phyloP scores from a whole-genome alignment of 2,888 invertebrate species.

The Hetaerina titia region DNA sequence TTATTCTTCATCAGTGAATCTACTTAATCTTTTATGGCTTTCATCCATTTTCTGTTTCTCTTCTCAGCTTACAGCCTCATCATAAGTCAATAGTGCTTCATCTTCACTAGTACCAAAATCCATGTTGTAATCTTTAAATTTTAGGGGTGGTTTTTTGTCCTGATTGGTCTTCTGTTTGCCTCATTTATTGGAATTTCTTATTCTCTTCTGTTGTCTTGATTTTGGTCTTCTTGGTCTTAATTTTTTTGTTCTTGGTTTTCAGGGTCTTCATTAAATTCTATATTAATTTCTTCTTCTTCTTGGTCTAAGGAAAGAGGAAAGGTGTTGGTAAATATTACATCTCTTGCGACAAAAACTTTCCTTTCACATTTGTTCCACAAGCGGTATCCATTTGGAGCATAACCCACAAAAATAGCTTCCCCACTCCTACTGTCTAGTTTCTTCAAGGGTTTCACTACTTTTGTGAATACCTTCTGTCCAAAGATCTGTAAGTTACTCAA shows the following conservation, averaged over 20 bases:
- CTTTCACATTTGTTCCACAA: constrained; percentile 72
- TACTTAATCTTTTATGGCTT: constrained; percentile 69
- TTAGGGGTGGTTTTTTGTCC: neutral
- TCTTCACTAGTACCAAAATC: too few relatives aligned
- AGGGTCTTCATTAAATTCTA: neutral
- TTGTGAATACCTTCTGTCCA: neutral
- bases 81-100: constrained; percentile 60
- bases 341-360: constrained; percentile 71
- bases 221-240: constrained; percentile 72
- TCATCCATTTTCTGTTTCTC: too few relatives aligned
- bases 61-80: too few relatives aligned
- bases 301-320: neutral
- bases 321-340: neutral
- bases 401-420: constrained; percentile 70
- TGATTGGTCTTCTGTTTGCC: constrained; percentile 71
- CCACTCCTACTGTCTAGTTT: neutral
- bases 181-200: too few relatives aligned
- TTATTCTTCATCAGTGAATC: constrained; percentile 71
- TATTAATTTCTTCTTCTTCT: neutral
- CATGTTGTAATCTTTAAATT: neutral
- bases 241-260: neutral
- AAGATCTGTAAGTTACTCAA: too few relatives aligned
- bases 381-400: constrained; percentile 74
- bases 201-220: constrained; percentile 71
- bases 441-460: too few relatives aligned